Percentiles rank a stretch among this genome's conserved stretches.
Conservation (phyloP, 2,797 vertebrate genomes). For the Gastrophryne carolinensis region DNA sequence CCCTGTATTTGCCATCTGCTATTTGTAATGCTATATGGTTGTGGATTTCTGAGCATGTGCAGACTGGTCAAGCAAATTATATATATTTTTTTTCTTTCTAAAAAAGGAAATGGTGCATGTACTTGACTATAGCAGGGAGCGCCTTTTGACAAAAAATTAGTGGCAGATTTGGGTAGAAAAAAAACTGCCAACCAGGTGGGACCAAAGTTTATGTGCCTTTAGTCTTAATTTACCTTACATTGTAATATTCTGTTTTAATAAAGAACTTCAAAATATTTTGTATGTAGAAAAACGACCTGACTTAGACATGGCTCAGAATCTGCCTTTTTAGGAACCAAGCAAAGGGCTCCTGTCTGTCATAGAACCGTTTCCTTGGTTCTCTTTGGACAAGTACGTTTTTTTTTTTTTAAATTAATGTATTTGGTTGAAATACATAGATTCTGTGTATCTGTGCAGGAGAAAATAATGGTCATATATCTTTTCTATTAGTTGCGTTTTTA, state of each 20-base stretch:
- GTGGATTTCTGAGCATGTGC: conserved; percentile 89
- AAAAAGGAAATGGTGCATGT: conserved; percentile 87
- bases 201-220: conserved; percentile 99
- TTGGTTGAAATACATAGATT: conserved; percentile 77
- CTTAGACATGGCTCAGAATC: conserved; percentile 81
- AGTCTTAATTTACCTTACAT: conserved; percentile 90
- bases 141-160: conserved; percentile 74
- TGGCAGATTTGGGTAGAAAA: conserved; percentile 73
- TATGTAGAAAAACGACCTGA: conserved; percentile 80
- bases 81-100: too few species aligned
- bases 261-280: conserved; percentile 81
- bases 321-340: conserved; percentile 70
- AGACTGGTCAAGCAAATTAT: conserved; percentile 80
- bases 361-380: conserved; percentile 73
- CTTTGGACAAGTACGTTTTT: conserved; percentile 77
- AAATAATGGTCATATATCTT: conserved; percentile 81
- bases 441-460: conserved; percentile 75
- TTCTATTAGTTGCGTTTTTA: conserved; percentile 88
- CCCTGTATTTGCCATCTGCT: conserved; percentile 79
- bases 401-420: conserved; percentile 72
- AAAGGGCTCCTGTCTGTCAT: conserved; percentile 71
- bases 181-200: conserved; percentile 88
- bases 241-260: conserved; percentile 88
- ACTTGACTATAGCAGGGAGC: conserved; percentile 76
- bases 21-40: conserved; percentile 81